Base-by-base conservation (phyloP, 2,797 vertebrate species). In the Malacoraja senta region DNA sequence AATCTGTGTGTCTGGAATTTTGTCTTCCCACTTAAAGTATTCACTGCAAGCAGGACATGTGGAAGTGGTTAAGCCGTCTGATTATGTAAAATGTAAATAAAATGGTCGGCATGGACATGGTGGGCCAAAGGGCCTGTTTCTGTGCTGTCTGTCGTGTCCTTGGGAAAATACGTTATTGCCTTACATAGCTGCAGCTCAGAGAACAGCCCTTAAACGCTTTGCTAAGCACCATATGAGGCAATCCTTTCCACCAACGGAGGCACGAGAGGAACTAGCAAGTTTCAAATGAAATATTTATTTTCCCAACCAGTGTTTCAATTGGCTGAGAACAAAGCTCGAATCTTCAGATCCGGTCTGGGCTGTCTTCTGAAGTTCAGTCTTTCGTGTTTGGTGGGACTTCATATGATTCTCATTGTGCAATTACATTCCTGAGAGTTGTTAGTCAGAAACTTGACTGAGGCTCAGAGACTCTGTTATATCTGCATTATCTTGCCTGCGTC, bases 361-460 rank as follows among this genome's bases (percentile, higher is more conserved):
- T 44, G 35, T 81, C 19, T 44, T 8, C 35, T 81, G 19, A 21
- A 21, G 38, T 81, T 81, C 38, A 81, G 17, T 1, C 17, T 24
- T 21, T 44, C 44, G 35, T 35, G 6, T 81, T 81, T 81, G 79
- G 19, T 44, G 79, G 35, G 79, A 81, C 35, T 44, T 81, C 79
- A 81, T 81, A 44, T 44, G 79, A 38, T 53, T 44, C 79, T 21
- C 79, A 81, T 81, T 80, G 78, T 80, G 78, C 35, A 80, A 80
- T 80, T 38, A 80, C 78, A 35, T 79, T 35, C 32, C 77, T 79
- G 77, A 35, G 77, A 35, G 77, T 35, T 79, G 77, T 79, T 79
- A 79, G 77, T 32, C 77, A 78, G 21, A 8, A 4, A 17, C 79
- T 80, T 81, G 79, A 81, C 21, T 81, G 79, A 9, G 35, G 17